Base-by-base conservation (phyloP, 2,797 vertebrate genomes). In the Antennarius maculatus region DNA sequence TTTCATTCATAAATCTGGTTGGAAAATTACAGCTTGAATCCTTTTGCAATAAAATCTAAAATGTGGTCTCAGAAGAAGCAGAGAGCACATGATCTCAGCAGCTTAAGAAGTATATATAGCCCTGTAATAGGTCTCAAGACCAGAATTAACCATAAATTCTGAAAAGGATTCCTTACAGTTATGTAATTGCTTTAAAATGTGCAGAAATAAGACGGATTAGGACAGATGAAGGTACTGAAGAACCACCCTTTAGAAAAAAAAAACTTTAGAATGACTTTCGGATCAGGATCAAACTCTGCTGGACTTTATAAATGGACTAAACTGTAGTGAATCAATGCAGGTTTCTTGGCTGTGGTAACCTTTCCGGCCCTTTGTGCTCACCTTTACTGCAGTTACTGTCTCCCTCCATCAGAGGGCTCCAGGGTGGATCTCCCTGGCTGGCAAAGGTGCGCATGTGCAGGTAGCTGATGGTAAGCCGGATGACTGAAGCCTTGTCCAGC, bases 401-500 rank as follows among this genome's bases (percentile, higher is more conserved):
- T 42, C 92, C 94, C 27, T 95, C 90, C 61, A 93, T 75, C 46
- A 94, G 88, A 55, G 94, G 90, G 70, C 84, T 91, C 96, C 95
- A 96, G 41, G 96, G 95, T 0, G 96, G 96, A 78, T 96, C 94
- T 58, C 96, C 96, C 54, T 95, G 94, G 53, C 86, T 94, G 58
- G 95, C 94, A n/a, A 97, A 97, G 84, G 94, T 93, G 50, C 95
- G 93, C 94, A 96, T 95, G 86, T 95, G 94, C 89, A 97, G 93
- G 92, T 96, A 97, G 87, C 95, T 95, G 91, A 97, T 96, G 83
- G 95, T 96, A 69, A 96, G 94, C 28, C 96, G 92, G 79, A 97
- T 96, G 85, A 97, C 94, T 0, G 96, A 96, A 62, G 95, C 96
- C 81, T 97, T 97, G 90, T 97, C 96, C 87, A 97, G 92, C 88